phyloP scores from a whole-genome alignment of 2,797 vertebrate species.

The Poeciliopsis presidionis region DNA sequence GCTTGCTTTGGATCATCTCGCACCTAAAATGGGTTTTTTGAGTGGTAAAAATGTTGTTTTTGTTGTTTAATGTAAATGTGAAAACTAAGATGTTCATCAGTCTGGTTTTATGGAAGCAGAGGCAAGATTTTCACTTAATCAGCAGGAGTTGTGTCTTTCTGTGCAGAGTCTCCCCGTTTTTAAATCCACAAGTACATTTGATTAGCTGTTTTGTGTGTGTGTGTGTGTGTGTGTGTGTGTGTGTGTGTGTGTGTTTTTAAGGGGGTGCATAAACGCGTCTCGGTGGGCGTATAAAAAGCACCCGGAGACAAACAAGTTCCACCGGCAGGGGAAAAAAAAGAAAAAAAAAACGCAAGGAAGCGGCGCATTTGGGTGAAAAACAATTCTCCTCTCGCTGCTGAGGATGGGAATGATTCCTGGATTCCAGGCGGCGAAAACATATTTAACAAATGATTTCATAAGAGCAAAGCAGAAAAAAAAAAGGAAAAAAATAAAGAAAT shows the following conservation, averaged over 20 bases:
- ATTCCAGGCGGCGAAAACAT: slow-evolving; percentile 33
- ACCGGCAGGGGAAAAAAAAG: slow-evolving; percentile 17
- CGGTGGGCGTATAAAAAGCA: slow-evolving; percentile 55
- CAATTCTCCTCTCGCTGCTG: slow-evolving; percentile 36
- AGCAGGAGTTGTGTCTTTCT: slow-evolving; percentile 41
- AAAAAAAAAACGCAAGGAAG: slow-evolving; percentile 33
- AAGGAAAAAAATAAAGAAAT: slow-evolving; percentile 39
- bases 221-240: too few relatives aligned
- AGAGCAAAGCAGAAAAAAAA: slow-evolving; percentile 31
- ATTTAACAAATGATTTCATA: slow-evolving; percentile 53
- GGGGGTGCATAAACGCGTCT: slow-evolving; percentile 47
- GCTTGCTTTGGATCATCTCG: not conserved
- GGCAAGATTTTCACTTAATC: slow-evolving; percentile 40
- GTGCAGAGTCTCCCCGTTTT: slow-evolving; percentile 27
- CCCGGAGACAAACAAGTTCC: slow-evolving; percentile 57
- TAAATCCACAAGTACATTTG: slow-evolving; percentile 46
- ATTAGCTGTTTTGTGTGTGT: slow-evolving; percentile 38
- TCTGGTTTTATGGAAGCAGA: slow-evolving; percentile 30
- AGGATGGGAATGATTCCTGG: slow-evolving; percentile 41
- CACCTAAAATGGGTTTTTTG: too few relatives aligned
- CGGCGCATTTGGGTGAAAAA: slow-evolving; percentile 39
- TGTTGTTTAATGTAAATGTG: not conserved
- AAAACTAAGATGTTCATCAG: slow-evolving; percentile 35
- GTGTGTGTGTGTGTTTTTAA: slow-evolving; percentile 37
- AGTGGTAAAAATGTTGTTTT: not conserved